Evolutionary conservation across 2,797 vertebrate species (phyloP).

Genomic region (Bradypodion pumilum): DNA sequence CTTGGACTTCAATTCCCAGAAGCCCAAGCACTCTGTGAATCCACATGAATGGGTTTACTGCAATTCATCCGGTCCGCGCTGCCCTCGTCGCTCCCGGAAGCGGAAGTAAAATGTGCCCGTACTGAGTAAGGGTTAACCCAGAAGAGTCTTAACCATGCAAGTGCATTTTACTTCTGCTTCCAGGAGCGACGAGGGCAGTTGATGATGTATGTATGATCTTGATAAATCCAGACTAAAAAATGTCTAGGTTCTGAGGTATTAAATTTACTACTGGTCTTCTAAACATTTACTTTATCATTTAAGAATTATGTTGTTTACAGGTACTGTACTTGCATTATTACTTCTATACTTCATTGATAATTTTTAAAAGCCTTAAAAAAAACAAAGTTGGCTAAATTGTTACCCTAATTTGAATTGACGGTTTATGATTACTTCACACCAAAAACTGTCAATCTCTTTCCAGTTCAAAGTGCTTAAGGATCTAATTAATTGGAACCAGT

Average conservation of each 20-base stretch:
- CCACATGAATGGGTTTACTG: too few species aligned
- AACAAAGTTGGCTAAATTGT: neutral
- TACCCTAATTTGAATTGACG: neutral
- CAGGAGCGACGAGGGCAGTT: too few species aligned
- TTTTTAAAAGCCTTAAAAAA: constrained; percentile 33
- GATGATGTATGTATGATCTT: neutral
- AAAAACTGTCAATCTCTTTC: neutral
- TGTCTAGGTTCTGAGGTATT: neutral
- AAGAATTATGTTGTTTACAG: neutral
- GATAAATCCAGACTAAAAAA: neutral
- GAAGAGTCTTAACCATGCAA: too few species aligned
- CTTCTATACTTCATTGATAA: neutral
- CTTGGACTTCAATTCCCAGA: too few species aligned
- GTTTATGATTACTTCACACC: neutral
- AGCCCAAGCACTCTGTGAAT: too few species aligned
- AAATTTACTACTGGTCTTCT: neutral
- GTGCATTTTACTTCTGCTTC: too few species aligned
- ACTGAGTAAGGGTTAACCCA: too few species aligned
- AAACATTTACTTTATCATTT: neutral
- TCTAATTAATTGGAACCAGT: neutral
- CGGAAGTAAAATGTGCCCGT: too few species aligned
- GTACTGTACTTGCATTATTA: neutral
- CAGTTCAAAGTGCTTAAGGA: neutral
- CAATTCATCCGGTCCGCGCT: too few species aligned
- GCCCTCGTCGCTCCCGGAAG: too few species aligned